A percentile compares a stretch with the other conserved stretches of the same genome.
phyloP scores from a whole-genome alignment of 1,140 invertebrate species.

The Zeugodacus cucurbitae region DNA sequence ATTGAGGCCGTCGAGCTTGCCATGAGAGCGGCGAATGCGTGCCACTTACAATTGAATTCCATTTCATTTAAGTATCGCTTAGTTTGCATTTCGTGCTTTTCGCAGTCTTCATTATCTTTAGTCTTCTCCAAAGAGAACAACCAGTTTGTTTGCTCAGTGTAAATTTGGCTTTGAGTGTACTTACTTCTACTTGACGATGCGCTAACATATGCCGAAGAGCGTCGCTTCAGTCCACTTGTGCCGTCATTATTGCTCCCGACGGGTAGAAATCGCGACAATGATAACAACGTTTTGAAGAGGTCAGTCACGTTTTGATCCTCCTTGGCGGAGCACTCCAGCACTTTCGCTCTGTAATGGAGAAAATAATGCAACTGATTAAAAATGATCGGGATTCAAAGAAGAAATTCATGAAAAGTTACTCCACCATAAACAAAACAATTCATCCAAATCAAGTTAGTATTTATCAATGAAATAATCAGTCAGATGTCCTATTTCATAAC shows the following conservation, averaged over 20 bases:
- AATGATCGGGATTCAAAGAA: background rate
- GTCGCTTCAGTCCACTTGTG: constrained; percentile 73
- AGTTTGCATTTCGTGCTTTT: background rate
- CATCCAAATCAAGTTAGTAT: too few species aligned
- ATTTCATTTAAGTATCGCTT: background rate
- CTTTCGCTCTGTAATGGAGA: constrained; percentile 72
- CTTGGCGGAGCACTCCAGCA: constrained; percentile 85
- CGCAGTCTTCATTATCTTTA: background rate
- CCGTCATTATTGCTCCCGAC: constrained; percentile 70
- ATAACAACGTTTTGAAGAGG: constrained; percentile 78
- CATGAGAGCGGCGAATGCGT: background rate
- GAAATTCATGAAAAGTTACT: background rate
- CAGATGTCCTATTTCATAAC: too few species aligned
- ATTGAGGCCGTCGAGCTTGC: too few species aligned
- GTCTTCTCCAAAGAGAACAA: background rate
- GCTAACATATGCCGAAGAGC: constrained; percentile 80
- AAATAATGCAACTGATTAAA: constrained; percentile 39
- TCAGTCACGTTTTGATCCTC: constrained; percentile 82
- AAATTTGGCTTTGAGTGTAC: constrained; percentile 45
- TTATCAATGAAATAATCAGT: too few species aligned
- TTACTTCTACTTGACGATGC: constrained; percentile 69
- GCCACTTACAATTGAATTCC: background rate
- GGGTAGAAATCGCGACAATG: constrained; percentile 74
- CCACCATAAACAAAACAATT: background rate
- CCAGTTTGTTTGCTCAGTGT: background rate